These are phyloP conservation scores for Sarcophaga subvicina DNA, from an alignment of 2,888 invertebrate genomes.

Conservation along the genomic window DNA sequence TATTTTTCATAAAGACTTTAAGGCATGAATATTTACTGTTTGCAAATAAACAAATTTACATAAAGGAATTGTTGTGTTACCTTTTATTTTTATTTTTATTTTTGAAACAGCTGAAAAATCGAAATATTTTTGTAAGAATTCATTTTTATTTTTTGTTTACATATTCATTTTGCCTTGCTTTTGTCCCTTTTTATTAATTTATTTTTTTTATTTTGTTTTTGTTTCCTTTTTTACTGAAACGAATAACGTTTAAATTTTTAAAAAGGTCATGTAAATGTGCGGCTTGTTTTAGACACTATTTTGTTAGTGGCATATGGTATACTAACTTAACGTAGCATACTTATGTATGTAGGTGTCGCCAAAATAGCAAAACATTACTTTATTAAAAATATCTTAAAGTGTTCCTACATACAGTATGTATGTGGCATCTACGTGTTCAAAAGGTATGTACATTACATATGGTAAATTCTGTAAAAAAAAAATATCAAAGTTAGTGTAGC, in stretches of 20 bases:
- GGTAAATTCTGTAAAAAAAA: too few species aligned
- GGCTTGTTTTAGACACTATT: too few species aligned
- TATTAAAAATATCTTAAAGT: too few species aligned
- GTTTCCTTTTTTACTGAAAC: not conserved
- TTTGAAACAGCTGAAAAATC: not conserved
- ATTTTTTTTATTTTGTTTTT: not conserved
- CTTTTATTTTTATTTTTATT: not conserved
- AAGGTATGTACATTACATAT: too few species aligned
- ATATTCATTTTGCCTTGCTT: not conserved
- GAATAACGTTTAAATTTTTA: too few species aligned
- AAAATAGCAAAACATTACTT: too few species aligned
- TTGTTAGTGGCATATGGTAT: too few species aligned
- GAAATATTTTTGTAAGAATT: conserved; percentile 7
- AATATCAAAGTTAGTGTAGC: too few species aligned
- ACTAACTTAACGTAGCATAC: not conserved
- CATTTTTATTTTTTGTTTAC: not conserved
- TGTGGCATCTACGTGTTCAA: too few species aligned
- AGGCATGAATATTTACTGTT: conserved; percentile 25
- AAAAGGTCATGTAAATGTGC: too few species aligned
- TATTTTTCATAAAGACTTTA: conserved; percentile 9
- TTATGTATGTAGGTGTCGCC: too few species aligned
- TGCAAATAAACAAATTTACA: conserved; percentile 20
- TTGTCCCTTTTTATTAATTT: conserved; percentile 19
- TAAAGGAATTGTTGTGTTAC: not conserved
- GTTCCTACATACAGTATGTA: too few species aligned